Base-by-base conservation (phyloP, 1,140 invertebrate species). In the Sinonovacula constricta region DNA sequence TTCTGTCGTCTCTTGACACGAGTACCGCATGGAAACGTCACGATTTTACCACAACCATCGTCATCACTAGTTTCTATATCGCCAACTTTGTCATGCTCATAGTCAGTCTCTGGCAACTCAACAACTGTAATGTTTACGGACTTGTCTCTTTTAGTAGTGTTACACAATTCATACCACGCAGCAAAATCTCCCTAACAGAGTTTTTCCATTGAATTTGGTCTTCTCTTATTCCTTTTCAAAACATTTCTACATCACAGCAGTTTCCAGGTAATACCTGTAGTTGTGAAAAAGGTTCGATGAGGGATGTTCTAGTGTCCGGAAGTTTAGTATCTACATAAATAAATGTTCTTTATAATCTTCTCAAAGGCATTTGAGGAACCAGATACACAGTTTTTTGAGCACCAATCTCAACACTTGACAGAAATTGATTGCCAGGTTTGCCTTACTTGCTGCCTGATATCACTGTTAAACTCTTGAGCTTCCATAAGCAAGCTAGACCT, bases 401-500 rank as follows among this genome's bases (percentile, higher is more conserved):
- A 7, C 69, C 49, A 79, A 71, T 71, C 28, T 71, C 68, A 28
- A 71, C 53, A 15, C 53, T 54, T 54, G 68, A 45, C 28, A 71
- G 60, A 49, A 71, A 71, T 36, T 71, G 69, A 49, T 71, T 71
- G 5, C 69, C 69, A 30, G 45, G n/a, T 71, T 45, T 36, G 34
- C 56, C 69, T 59, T 3, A 71, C 69, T 60, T 71, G 67, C 18
- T 70, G 60, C 80, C 62, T 80, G 0, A 85, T 66, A 49, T 70
- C 69, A 69, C 24, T 45, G 28, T 82, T 79, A 14, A 28, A 34
- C 57, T 63, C 28, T 36, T 57, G 68, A 22, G 71, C 80, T 65
- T 85, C 82, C 51, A 71, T 30, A 84, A 26, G n/a, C 78, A 59
- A 65, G 71, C 74, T 59, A 84, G 82, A 31, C 80, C 82, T 72